phyloP scores from a whole-genome alignment of 2,113 vertebrate species.

The Microcebus ravelobensis region DNA sequence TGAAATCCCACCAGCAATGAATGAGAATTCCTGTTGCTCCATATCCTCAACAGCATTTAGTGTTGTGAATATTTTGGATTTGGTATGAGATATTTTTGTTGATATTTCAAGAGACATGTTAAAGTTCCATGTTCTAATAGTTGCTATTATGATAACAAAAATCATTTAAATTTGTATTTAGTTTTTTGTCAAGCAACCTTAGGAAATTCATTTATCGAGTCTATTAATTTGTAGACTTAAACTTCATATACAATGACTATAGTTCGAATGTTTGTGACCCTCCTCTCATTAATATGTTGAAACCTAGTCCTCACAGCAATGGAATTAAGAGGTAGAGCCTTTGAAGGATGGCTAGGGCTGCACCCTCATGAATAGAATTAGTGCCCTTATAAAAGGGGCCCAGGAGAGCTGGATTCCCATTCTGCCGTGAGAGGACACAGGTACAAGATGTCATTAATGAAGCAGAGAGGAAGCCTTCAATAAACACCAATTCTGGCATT shows the following conservation, averaged over 20 bases:
- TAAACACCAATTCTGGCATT: neutral
- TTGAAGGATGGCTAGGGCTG: neutral
- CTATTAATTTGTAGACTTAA: neutral
- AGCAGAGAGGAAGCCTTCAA: neutral
- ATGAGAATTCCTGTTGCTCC: neutral
- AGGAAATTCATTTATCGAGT: neutral
- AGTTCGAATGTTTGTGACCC: neutral
- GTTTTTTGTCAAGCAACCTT: neutral
- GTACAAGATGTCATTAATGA: neutral
- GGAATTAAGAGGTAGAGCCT: neutral
- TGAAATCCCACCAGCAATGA: neutral
- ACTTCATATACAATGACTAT: neutral
- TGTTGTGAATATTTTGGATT: neutral
- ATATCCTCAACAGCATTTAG: neutral
- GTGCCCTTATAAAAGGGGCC: neutral
- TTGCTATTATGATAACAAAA: neutral
- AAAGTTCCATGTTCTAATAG: neutral
- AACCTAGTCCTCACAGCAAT: neutral
- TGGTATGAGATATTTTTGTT: neutral
- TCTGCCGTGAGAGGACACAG: neutral
- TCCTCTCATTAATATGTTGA: neutral
- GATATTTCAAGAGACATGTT: neutral
- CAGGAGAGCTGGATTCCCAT: neutral
- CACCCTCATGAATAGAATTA: neutral
- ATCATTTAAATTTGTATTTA: neutral